A percentile compares a stretch with the other conserved stretches of the same genome.
These are phyloP conservation scores for Diplodus puntazzo DNA, from an alignment of 2,797 vertebrate genomes.

Conservation along the genomic window DNA sequence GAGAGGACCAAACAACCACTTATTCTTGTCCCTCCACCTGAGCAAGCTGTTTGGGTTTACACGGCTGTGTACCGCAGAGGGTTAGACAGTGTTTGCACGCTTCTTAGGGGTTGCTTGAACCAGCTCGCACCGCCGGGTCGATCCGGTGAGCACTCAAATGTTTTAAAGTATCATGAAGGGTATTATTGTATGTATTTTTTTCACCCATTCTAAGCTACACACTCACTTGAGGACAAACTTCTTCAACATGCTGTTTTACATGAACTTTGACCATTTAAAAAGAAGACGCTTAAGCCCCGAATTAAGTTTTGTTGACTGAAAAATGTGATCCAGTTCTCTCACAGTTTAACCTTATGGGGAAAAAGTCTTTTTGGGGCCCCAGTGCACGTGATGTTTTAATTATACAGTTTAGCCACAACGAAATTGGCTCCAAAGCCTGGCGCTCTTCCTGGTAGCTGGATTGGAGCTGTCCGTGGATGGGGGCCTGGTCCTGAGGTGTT, in stretches of 20 bases:
- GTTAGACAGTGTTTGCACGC: neutral
- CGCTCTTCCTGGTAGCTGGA: too few relatives aligned
- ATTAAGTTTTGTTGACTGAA: neutral
- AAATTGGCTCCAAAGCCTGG: too few relatives aligned
- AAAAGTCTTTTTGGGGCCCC: too few relatives aligned
- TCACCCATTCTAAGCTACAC: too few relatives aligned
- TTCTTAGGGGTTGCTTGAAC: neutral
- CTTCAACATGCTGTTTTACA: neutral
- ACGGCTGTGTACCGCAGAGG: neutral
- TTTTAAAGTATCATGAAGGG: neutral
- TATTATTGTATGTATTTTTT: neutral
- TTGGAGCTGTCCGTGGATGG: too few relatives aligned
- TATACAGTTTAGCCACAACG: too few relatives aligned
- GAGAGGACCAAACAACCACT: slow-evolving; percentile 38
- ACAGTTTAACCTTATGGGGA: too few relatives aligned
- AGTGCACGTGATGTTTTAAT: too few relatives aligned
- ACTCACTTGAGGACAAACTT: neutral
- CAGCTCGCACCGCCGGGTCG: neutral
- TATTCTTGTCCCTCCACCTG: slow-evolving; percentile 39
- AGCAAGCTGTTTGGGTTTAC: slow-evolving; percentile 28
- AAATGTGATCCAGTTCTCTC: too few relatives aligned
- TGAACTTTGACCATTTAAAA: neutral
- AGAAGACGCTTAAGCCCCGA: neutral
- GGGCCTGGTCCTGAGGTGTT: too few relatives aligned
- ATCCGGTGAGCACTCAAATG: neutral